Evolutionary conservation across 2,888 invertebrate genomes (phyloP).

Genomic region (Lasioglossum morio): DNA sequence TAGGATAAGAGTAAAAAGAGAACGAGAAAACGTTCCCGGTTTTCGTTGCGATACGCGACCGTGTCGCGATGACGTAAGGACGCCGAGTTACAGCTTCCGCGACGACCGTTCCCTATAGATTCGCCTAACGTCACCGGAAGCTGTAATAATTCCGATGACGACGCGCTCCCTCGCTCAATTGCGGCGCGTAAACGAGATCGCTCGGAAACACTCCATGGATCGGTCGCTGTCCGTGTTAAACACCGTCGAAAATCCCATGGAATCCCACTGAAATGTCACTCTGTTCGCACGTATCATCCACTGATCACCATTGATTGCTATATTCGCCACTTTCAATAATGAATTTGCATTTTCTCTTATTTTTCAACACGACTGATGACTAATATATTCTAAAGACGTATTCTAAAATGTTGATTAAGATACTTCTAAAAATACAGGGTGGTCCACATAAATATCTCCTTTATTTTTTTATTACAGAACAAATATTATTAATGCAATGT

Average conservation of each 20-base stretch:
- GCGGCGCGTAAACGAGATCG: slow-evolving; percentile 65
- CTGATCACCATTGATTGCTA: not conserved
- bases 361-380: no score
- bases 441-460: no score
- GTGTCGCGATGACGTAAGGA: slow-evolving; percentile 71
- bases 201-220: slow-evolving; percentile 30
- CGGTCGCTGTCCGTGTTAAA: not conserved
- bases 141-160: slow-evolving; percentile 77
- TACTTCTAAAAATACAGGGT: no score
- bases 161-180: slow-evolving; percentile 70
- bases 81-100: slow-evolving; percentile 74
- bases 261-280: not conserved
- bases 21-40: not conserved
- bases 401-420: no score
- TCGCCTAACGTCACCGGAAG: slow-evolving; percentile 79
- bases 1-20: not conserved
- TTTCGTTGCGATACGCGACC: slow-evolving; percentile 37
- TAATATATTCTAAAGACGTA: no score
- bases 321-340: not conserved
- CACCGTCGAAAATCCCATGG: not conserved
- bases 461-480: no score
- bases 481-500: no score
- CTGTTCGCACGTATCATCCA: not conserved
- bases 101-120: slow-evolving; percentile 74
- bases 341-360: not conserved